These are phyloP conservation scores for Drosophila tanythrix DNA, from an alignment of 2,888 invertebrate genomes.

Conservation along the genomic window DNA sequence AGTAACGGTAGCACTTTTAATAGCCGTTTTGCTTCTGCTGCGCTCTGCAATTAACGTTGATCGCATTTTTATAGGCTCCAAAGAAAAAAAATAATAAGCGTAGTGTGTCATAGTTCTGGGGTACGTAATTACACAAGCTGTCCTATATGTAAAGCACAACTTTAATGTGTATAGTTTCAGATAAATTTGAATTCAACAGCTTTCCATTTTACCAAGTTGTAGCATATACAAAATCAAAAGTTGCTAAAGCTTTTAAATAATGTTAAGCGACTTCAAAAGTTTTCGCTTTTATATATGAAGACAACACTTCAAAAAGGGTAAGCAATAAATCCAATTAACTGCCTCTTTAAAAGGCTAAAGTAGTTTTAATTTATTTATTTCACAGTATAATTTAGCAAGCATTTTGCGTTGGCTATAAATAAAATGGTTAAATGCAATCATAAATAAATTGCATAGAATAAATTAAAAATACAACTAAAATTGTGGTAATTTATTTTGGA, in stretches of 20 bases:
- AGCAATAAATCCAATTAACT: neutral
- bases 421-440: neutral
- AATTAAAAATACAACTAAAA: neutral
- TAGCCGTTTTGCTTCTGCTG: constrained; percentile 42
- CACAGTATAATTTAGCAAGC: neutral
- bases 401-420: neutral
- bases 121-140: constrained; percentile 20
- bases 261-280: neutral
- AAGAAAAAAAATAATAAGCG: constrained; percentile 12
- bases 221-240: neutral
- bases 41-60: constrained; percentile 68
- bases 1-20: constrained; percentile 54
- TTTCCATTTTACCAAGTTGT: neutral
- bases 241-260: neutral
- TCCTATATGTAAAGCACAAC: neutral
- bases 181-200: neutral
- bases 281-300: neutral
- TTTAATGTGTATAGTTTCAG: constrained; percentile 1
- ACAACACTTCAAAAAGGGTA: neutral
- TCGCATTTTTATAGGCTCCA: constrained; percentile 71
- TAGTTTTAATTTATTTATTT: neutral
- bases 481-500: neutral
- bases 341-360: neutral
- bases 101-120: constrained; percentile 43
- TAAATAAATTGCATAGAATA: neutral